Conservation (phyloP, 92 coral and sea anemone genomes). For the Epizoanthus illoricatus region DNA sequence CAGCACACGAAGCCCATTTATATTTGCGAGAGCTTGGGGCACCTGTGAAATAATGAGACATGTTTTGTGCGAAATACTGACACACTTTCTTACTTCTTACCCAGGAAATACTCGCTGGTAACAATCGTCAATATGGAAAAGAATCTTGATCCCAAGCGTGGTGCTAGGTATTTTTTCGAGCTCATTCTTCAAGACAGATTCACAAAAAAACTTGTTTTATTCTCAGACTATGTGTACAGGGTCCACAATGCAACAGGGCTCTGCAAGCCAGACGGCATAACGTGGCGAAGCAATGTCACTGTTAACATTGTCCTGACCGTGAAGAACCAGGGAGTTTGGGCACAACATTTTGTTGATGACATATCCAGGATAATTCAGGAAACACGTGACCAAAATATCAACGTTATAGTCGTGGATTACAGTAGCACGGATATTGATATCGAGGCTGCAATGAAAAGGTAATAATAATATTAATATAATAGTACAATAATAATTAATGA, state of each 20-base stretch:
- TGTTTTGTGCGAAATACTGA: not conserved
- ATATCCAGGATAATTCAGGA: slow-evolving; percentile 58
- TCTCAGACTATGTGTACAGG: slow-evolving; percentile 61
- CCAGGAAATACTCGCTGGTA: slow-evolving; percentile 57
- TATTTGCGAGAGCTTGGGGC: not conserved
- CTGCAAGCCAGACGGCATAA: slow-evolving; percentile 54
- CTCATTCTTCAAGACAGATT: slow-evolving; percentile 52
- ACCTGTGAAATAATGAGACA: not conserved
- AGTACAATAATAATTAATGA: no score
- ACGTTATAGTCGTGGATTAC: slow-evolving; percentile 72
- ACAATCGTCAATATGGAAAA: slow-evolving; percentile 63
- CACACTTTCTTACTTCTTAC: not conserved
- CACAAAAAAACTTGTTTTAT: slow-evolving; percentile 35
- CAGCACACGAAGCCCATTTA: not conserved
- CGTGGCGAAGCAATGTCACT: slow-evolving; percentile 59
- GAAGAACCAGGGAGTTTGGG: slow-evolving; percentile 82
- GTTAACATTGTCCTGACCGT: slow-evolving; percentile 69
- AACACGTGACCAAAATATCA: slow-evolving; percentile 65
- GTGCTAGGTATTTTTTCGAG: slow-evolving; percentile 70
- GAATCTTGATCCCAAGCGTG: slow-evolving; percentile 55
- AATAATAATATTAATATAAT: no score
- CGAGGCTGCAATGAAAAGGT: slow-evolving; percentile 29
- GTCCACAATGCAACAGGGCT: slow-evolving; percentile 37
- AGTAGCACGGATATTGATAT: slow-evolving; percentile 63
- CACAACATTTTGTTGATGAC: slow-evolving; percentile 67